Percentiles rank a stretch among this genome's conserved stretches.
phyloP scores from a whole-genome alignment of 1,140 invertebrate species.

The Drosophila teissieri region DNA sequence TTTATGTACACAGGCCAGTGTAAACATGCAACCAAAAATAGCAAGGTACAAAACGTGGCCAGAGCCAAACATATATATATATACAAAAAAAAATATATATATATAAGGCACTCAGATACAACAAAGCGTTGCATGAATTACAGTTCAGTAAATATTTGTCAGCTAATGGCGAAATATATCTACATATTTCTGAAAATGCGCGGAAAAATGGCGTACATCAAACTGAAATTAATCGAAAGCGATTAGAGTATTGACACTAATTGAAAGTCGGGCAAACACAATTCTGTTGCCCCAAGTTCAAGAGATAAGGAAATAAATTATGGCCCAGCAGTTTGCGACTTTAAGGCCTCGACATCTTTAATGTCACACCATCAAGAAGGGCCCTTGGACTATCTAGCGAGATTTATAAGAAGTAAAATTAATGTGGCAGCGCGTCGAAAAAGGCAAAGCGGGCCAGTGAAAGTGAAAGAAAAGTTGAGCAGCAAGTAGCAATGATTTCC shows the following conservation, averaged over 20 bases:
- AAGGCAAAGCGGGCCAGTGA: slow-evolving; percentile 19
- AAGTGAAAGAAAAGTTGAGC: slow-evolving; percentile 43
- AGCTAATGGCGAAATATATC: slow-evolving; percentile 43
- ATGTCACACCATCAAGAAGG: slow-evolving; percentile 57
- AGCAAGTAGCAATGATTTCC: slow-evolving; percentile 42
- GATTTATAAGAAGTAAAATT: slow-evolving; percentile 80
- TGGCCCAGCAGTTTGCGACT: slow-evolving; percentile 18
- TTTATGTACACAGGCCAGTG: slow-evolving; percentile 28
- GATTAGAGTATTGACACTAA: slow-evolving; percentile 74
- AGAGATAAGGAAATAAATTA: slow-evolving; percentile 60
- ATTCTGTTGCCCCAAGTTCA: slow-evolving; percentile 23
- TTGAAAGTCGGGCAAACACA: slow-evolving; percentile 49
- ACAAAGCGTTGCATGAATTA: slow-evolving; percentile 34
- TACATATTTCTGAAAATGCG: slow-evolving; percentile 6
- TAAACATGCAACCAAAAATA: slow-evolving; percentile 33
- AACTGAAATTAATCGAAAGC: slow-evolving; percentile 65
- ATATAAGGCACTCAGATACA: neutral
- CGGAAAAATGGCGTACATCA: slow-evolving; percentile 11
- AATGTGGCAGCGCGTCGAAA: slow-evolving; percentile 69
- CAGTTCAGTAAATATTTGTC: slow-evolving; percentile 48
- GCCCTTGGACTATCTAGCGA: slow-evolving; percentile 44
- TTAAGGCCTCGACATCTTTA: slow-evolving; percentile 56
- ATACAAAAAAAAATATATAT: neutral
- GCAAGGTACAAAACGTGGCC: slow-evolving; percentile 21
- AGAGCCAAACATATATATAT: slow-evolving; percentile 3